These are phyloP conservation scores for Malthinus seriepunctatus DNA, from an alignment of 2,888 invertebrate genomes.

Conservation along the genomic window DNA sequence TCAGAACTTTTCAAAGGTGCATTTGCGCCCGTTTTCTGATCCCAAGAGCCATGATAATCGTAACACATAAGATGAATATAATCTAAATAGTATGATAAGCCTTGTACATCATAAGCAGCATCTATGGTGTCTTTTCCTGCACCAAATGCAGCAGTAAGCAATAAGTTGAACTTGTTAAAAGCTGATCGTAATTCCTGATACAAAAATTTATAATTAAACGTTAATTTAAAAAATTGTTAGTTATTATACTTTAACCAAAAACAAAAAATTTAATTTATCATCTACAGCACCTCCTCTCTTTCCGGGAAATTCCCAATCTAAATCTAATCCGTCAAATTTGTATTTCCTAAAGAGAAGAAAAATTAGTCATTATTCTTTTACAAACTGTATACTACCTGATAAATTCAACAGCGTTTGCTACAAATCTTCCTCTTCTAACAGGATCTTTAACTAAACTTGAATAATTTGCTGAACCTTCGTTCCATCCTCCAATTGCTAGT, in stretches of 20 bases:
- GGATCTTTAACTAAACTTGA: conserved; percentile 60
- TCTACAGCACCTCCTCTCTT: conserved; percentile 73
- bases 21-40: conserved; percentile 73
- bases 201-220: background rate
- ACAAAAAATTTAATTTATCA: conserved; percentile 78
- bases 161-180: conserved; percentile 67
- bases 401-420: conserved; percentile 61
- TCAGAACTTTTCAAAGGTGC: conserved; percentile 71
- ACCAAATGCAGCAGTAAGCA: conserved; percentile 82
- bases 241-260: conserved; percentile 70
- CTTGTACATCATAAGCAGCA: conserved; percentile 74
- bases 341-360: conserved; percentile 61
- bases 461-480: conserved; percentile 55
- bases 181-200: conserved; percentile 71
- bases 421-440: conserved; percentile 66
- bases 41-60: conserved; percentile 88
- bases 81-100: conserved; percentile 69
- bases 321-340: conserved; percentile 75
- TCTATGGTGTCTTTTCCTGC: conserved; percentile 77
- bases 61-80: conserved; percentile 86
- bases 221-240: background rate
- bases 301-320: conserved; percentile 87
- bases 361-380: background rate
- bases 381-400: conserved; percentile 58
- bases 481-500: conserved; percentile 73